Conservation (phyloP, 64 coral and sea anemone species). For the Actinia tenebrosa region DNA sequence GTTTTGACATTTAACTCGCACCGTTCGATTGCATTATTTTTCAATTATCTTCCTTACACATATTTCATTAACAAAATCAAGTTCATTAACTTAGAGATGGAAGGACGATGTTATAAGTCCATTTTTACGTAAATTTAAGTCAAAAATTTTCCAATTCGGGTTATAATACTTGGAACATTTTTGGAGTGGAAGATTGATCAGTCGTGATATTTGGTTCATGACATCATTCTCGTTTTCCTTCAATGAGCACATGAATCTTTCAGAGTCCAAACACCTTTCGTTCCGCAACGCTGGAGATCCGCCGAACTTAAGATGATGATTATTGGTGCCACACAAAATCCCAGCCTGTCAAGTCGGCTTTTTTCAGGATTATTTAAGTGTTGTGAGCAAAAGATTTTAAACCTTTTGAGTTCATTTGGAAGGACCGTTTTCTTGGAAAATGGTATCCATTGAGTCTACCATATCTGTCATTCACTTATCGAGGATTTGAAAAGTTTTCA, state of each 20-base stretch:
- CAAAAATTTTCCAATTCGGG: neutral
- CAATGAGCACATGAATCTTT: constrained; percentile 36
- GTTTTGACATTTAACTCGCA: constrained; percentile 3
- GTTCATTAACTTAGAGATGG: neutral
- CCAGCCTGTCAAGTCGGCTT: neutral
- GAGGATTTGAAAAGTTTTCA: constrained; percentile 21
- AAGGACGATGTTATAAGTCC: too few species aligned
- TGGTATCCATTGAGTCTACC: neutral
- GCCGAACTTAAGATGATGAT: neutral
- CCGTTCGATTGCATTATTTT: neutral
- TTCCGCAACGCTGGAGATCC: constrained; percentile 16
- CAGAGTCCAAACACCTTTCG: constrained; percentile 7
- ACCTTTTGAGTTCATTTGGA: neutral
- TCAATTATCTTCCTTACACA: neutral
- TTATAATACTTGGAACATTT: neutral
- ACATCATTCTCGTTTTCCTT: constrained; percentile 30
- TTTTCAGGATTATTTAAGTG: neutral
- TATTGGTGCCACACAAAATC: neutral
- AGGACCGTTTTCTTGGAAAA: neutral
- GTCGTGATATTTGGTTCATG: constrained; percentile 11
- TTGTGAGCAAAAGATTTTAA: neutral
- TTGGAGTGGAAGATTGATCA: neutral
- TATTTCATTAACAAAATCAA: neutral
- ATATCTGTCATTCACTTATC: neutral
- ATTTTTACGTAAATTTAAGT: neutral